phyloP scores from a whole-genome alignment of 2,113 vertebrate species.

The Delphinus delphis region DNA sequence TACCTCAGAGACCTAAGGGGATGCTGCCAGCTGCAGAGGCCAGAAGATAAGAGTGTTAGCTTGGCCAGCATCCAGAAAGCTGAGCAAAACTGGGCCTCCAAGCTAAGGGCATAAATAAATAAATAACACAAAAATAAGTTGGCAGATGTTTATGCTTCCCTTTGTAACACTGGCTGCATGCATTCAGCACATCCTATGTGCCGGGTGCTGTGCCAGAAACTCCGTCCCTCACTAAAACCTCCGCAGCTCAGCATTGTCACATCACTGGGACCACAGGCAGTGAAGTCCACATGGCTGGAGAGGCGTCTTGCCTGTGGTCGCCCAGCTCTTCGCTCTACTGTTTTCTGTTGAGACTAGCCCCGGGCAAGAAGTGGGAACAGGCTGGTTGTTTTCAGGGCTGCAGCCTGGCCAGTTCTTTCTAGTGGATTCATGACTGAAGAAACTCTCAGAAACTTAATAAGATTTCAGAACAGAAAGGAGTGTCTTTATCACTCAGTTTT shows the following conservation, averaged over 20 bases:
- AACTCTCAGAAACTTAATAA: constrained; percentile 53
- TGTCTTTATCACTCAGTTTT: not conserved
- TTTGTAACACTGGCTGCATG: not conserved
- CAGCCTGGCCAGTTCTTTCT: not conserved
- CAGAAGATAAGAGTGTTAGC: constrained; percentile 67
- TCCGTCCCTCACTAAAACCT: not conserved
- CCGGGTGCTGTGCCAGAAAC: not conserved
- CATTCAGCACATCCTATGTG: not conserved
- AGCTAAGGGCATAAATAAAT: constrained; percentile 58
- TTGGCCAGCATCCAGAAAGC: constrained; percentile 59
- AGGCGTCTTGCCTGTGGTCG: not conserved
- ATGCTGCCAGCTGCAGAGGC: constrained; percentile 60
- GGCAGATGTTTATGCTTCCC: constrained; percentile 55
- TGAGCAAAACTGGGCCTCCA: constrained; percentile 46
- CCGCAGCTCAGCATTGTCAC: not conserved
- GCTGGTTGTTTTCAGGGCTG: not conserved
- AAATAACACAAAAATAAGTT: constrained; percentile 64
- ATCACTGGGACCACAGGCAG: not conserved
- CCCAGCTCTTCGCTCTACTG: not conserved
- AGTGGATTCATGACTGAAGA: not conserved
- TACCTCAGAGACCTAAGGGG: not conserved
- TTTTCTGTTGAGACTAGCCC: constrained; percentile 14
- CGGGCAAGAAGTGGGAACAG: constrained; percentile 45
- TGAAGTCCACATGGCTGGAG: not conserved
- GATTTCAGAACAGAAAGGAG: constrained; percentile 35